Conservation (phyloP, 2,888 invertebrate species). For the Malachius bipustulatus region DNA sequence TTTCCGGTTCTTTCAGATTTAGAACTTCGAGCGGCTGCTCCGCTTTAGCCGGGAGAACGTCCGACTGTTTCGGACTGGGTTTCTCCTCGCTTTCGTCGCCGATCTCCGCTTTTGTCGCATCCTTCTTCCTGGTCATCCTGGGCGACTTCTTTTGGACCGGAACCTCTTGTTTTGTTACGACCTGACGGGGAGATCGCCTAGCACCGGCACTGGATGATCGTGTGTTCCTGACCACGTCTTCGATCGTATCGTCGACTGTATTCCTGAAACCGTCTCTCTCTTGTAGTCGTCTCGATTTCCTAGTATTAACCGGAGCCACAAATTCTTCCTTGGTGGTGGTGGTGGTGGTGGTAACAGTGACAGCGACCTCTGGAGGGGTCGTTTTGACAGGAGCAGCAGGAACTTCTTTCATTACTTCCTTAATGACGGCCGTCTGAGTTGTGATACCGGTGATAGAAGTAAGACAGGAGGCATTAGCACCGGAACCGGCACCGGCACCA, state of each 20-base stretch:
- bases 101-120: conserved; percentile 53
- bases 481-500: conserved; percentile 16
- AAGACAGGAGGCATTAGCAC: too few species aligned
- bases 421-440: conserved; percentile 33
- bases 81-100: conserved; percentile 52
- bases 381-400: conserved; percentile 9
- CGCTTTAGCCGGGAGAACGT: conserved; percentile 11
- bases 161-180: conserved; percentile 26
- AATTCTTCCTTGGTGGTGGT: conserved; percentile 49
- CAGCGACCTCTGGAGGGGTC: conserved; percentile 14
- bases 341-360: conserved; percentile 34
- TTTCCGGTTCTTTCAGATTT: conserved; percentile 16
- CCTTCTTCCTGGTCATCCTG: conserved; percentile 47
- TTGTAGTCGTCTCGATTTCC: conserved; percentile 69
- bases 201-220: conserved; percentile 31
- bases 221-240: conserved; percentile 71
- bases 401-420: conserved; percentile 34
- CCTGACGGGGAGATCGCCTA: conserved; percentile 46
- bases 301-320: conserved; percentile 54
- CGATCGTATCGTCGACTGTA: conserved; percentile 78
- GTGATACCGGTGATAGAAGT: conserved; percentile 10
- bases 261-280: conserved; percentile 65
- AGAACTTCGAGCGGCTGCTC: conserved; percentile 12
- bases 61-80: not conserved
- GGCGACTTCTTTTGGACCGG: conserved; percentile 46